These are phyloP conservation scores for Zaprionus vittiger DNA, from an alignment of 1,140 invertebrate species.

Conservation along the genomic window DNA sequence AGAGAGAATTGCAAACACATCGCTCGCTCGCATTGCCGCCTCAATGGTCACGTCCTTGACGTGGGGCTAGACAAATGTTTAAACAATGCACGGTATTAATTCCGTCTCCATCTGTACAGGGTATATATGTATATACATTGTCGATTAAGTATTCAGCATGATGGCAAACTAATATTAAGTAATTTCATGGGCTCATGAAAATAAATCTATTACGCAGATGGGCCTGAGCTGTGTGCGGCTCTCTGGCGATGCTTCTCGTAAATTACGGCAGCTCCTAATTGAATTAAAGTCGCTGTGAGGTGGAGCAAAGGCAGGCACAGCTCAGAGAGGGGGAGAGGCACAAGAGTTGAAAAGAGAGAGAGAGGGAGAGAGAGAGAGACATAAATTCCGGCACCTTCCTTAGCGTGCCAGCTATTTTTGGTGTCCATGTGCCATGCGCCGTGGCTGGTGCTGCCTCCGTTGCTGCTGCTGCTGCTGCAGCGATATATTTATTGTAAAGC, in stretches of 20 bases:
- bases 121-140: neutral
- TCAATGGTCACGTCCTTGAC: slow-evolving; percentile 64
- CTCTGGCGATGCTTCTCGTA: slow-evolving; percentile 32
- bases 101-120: slow-evolving; percentile 14
- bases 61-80: slow-evolving; percentile 22
- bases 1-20: slow-evolving; percentile 59
- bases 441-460: neutral
- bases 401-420: slow-evolving; percentile 49
- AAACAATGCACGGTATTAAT: slow-evolving; percentile 43
- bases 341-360: slow-evolving; percentile 19
- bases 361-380: slow-evolving; percentile 37
- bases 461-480: slow-evolving; percentile 17
- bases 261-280: slow-evolving; percentile 76
- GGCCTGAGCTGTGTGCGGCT: neutral
- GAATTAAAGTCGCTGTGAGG: slow-evolving; percentile 67
- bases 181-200: slow-evolving; percentile 62
- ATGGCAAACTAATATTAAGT: slow-evolving; percentile 68
- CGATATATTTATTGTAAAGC: slow-evolving; percentile 70
- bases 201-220: slow-evolving; percentile 63
- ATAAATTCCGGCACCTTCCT: slow-evolving; percentile 68
- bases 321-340: slow-evolving; percentile 31
- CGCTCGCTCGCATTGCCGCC: slow-evolving; percentile 52
- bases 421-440: slow-evolving; percentile 28
- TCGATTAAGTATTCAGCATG: slow-evolving; percentile 34
- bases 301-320: slow-evolving; percentile 29